A percentile compares a stretch with the other conserved stretches of the same genome.
These are phyloP conservation scores for Theocolax elegans DNA, from an alignment of 1,140 invertebrate species.

Conservation along the genomic window DNA sequence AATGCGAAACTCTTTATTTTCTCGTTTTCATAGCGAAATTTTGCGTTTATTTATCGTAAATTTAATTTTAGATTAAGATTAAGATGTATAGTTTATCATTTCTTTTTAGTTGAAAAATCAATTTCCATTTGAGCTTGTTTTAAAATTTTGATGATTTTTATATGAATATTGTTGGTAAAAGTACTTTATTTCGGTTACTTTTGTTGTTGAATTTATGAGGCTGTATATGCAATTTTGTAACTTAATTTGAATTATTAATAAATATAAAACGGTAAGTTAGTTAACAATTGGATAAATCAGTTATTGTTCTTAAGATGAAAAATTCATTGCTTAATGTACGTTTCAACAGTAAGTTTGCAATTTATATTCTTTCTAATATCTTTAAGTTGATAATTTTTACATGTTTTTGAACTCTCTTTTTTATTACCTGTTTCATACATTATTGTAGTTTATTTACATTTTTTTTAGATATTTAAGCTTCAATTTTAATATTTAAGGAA, in stretches of 20 bases:
- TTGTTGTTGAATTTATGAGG: slow-evolving; percentile 2
- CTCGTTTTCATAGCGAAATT: too few relatives aligned
- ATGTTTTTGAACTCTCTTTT: slow-evolving; percentile 39
- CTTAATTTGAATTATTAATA: too few relatives aligned
- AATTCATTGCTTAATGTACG: slow-evolving; percentile 13
- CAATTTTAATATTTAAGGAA: slow-evolving; percentile 29
- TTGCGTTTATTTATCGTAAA: too few relatives aligned
- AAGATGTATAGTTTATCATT: too few relatives aligned
- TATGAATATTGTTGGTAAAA: neutral
- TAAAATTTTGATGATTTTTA: slow-evolving; percentile 3
- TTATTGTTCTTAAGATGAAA: slow-evolving; percentile 22
- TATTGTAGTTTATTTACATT: slow-evolving; percentile 22
- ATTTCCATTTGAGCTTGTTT: slow-evolving; percentile 11
- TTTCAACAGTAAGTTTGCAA: slow-evolving; percentile 39
- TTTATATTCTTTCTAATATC: slow-evolving; percentile 22
- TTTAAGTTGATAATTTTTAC: slow-evolving; percentile 23
- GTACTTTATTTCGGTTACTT: neutral
- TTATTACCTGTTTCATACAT: slow-evolving; percentile 23
- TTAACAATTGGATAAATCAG: slow-evolving; percentile 26
- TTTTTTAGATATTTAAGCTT: slow-evolving; percentile 36
- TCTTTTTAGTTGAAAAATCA: slow-evolving; percentile 8
- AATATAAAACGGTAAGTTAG: slow-evolving; percentile 40
- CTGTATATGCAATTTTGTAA: too few relatives aligned
- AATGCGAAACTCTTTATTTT: too few relatives aligned
- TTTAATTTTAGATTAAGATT: too few relatives aligned